Evolutionary conservation across 2,888 invertebrate species (phyloP), one percentile per base, ranked within the genome.

Genomic region (Lochmaea capreae): DNA sequence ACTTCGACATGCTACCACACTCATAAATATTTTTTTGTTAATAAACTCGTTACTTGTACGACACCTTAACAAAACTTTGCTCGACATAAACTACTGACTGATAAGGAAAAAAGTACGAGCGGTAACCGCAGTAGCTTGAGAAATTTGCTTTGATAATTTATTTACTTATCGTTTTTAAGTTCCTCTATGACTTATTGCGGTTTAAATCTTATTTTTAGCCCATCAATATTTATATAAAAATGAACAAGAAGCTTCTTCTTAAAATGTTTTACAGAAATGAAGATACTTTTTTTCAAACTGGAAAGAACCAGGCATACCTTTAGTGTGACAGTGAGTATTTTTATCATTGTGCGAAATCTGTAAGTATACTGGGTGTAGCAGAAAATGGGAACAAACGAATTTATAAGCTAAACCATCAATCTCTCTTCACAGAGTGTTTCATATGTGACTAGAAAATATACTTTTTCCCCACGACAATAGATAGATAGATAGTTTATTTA

Each of bases 1-100:
- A 52, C 72, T 65, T 76, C 72, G 74, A 67, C 79, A 79, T 78
- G 59, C 59, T 79, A 69, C 49, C 65, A 68, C 72, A 78, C 39
- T 39, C 42, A 62, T 59, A 39, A 59, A 62, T 62, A 62, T 62
- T 9, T 65, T 46, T 42, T 63, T 9, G 8, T 66, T 43, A 46
- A 69, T 49, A 58, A 18, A 62, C 62, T 62, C 6, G 11, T 12
- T n/a, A 16, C 33, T 61, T 18, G 18, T 16, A 18, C 18, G 18
- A 54, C n/a, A 49, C 49, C n/a, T 49, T 11, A n/a, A 49, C 49
- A 49, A 54, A 54, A 59, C 59, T 59, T 39, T 12, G 39, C n/a
- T 62, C 72, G 63, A 72, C 73, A 63, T 70, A 52, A 69, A 72
- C 65, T 70, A 39, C 22, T 52, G 12, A 77, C 76, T 75, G 76